These are phyloP conservation scores for Solen grandis DNA, from an alignment of 1,140 invertebrate species.

Conservation along the genomic window DNA sequence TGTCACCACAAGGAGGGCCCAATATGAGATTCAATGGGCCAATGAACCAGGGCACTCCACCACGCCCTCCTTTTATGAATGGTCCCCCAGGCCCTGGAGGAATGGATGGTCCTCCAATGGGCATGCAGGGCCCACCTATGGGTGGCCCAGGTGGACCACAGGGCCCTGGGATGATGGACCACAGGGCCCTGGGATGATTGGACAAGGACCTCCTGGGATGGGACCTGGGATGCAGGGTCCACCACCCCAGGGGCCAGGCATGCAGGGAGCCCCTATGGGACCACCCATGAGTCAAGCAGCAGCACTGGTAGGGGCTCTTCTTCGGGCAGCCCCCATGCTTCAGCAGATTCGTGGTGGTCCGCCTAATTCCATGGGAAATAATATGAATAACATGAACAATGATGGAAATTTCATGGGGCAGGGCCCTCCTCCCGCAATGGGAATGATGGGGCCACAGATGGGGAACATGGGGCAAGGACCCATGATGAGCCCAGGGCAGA, in stretches of 20 bases:
- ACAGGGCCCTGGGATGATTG: conserved; percentile 31
- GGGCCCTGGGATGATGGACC: conserved; percentile 17
- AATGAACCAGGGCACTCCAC: conserved; percentile 29
- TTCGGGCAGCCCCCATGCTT: conserved; percentile 56
- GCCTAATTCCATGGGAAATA: conserved; percentile 21
- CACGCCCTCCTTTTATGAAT: conserved; percentile 13
- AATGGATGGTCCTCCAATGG: conserved; percentile 37
- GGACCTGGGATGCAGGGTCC: conserved; percentile 43
- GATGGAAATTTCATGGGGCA: conserved; percentile 25
- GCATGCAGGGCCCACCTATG: conserved; percentile 39
- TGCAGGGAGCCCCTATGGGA: conserved; percentile 58
- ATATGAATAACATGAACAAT: conserved; percentile 25
- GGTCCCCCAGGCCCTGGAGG: conserved; percentile 1
- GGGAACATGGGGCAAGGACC: too few species aligned
- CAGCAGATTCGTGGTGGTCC: conserved; percentile 27
- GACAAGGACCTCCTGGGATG: conserved; percentile 40
- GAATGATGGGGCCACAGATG: too few species aligned
- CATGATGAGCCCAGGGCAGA: conserved; percentile 33
- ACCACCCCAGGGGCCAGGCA: conserved; percentile 34
- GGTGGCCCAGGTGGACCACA: too few species aligned
- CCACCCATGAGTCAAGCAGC: conserved; percentile 62
- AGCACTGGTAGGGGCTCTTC: conserved; percentile 62
- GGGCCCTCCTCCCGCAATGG: conserved; percentile 11
- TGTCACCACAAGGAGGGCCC: conserved; percentile 29
- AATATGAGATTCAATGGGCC: conserved; percentile 44